Percentiles rank a stretch among this genome's conserved stretches.
phyloP scores from a whole-genome alignment of 2,888 invertebrate species.

The Scaptomyza tumidula region DNA sequence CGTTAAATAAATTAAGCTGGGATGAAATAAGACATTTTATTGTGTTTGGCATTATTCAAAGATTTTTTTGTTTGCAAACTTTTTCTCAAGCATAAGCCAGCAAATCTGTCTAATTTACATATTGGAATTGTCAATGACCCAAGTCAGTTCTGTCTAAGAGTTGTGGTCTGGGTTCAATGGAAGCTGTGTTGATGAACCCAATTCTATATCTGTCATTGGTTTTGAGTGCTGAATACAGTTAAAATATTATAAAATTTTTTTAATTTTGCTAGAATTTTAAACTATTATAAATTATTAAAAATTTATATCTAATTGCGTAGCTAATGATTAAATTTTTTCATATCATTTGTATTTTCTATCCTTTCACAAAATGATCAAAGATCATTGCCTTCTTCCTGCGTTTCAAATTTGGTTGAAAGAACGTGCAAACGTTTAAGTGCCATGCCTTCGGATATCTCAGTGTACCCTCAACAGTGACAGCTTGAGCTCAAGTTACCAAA shows the following conservation, averaged over 20 bases:
- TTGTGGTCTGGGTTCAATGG: background rate
- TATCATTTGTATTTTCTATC: no score
- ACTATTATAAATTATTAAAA: no score
- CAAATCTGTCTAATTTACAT: slow-evolving; percentile 60
- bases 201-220: slow-evolving; percentile 32
- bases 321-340: no score
- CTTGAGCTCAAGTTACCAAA: slow-evolving; percentile 61
- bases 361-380: no score
- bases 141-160: slow-evolving; percentile 1
- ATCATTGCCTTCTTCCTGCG: no score
- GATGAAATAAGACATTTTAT: slow-evolving; percentile 31
- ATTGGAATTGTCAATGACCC: slow-evolving; percentile 57
- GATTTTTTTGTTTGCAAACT: slow-evolving; percentile 19
- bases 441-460: background rate
- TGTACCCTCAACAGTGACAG: slow-evolving; percentile 1
- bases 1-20: slow-evolving; percentile 37
- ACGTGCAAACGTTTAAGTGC: no score
- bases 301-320: no score
- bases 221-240: slow-evolving; percentile 65
- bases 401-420: no score
- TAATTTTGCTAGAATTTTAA: no score
- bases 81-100: slow-evolving; percentile 30
- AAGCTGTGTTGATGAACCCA: background rate
- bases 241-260: slow-evolving; percentile 25
- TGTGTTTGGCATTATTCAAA: slow-evolving; percentile 23